phyloP scores from a whole-genome alignment of 2,113 vertebrate species.

The Serinus canaria region DNA sequence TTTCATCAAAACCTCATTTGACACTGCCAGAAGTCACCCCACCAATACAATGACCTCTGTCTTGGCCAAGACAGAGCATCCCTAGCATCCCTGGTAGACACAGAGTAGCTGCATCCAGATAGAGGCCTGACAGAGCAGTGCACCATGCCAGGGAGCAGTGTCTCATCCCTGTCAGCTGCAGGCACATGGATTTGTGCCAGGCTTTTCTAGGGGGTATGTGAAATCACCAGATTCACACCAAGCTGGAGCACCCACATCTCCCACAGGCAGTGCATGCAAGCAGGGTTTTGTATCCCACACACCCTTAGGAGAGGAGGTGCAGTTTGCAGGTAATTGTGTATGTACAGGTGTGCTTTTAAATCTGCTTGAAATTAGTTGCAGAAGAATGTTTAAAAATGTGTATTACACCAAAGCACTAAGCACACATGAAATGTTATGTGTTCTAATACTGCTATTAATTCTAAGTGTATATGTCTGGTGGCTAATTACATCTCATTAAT shows the following conservation, averaged over 20 bases:
- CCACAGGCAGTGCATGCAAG: not conserved
- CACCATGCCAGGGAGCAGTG: not conserved
- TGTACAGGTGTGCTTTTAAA: rapidly evolving
- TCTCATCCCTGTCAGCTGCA: not conserved
- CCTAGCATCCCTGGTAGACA: not conserved
- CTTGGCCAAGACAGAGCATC: not conserved
- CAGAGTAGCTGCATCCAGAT: rapidly evolving
- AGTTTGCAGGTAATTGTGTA: not conserved
- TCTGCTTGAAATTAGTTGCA: not conserved
- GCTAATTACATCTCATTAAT: not conserved
- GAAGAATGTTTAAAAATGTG: not conserved
- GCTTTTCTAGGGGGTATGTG: not conserved
- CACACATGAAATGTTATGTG: not conserved
- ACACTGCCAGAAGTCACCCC: not conserved
- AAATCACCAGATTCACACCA: rapidly evolving
- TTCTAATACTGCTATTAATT: not conserved
- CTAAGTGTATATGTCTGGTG: not conserved
- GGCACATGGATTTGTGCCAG: rapidly evolving
- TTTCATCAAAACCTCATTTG: not conserved
- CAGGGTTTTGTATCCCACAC: not conserved
- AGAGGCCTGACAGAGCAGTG: not conserved
- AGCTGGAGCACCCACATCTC: not conserved
- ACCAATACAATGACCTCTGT: not conserved
- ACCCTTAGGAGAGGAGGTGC: not conserved
- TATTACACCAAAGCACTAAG: not conserved